Base-by-base conservation (phyloP, 2,113 vertebrate genomes). In the Aleadryas rufinucha region DNA sequence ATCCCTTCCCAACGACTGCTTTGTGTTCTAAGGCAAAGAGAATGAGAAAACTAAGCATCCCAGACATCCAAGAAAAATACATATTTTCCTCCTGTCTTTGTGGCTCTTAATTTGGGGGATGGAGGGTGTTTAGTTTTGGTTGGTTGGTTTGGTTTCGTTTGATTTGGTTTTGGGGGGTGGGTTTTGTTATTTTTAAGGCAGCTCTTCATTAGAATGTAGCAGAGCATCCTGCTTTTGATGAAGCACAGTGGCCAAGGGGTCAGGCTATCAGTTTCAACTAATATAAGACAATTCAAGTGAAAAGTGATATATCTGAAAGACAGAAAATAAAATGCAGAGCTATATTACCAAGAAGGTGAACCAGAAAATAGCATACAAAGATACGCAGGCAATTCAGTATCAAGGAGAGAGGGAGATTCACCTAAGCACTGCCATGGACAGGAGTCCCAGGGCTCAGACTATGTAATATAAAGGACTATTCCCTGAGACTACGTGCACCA, bases 251-350 rank as follows among this genome's bases (percentile, higher is more conserved):
- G 84, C 71, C 90, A 78, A 80, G 68, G 65, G 75, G 61, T 79
- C 94, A 95, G 78, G 92, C 82, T 95, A 91, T 85, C 64, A 23
- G 44, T 71, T 96, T 94, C 77, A 93, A 79, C 63, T 70, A 94
- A 83, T 54, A 24, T 27, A 72, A 83, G 87, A 61, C 54, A 80
- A 94, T 5, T 87, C 63, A 93, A 77, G 66, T 72, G 82, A 89
- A 83, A 87, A 94, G 57, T 44, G 57, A 76, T 84, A 30, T 16
- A 47, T 76, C 54, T 72, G 75, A 95, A 89, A 79, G 87, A 64
- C 30, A 80, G 49, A 72, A 91, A 94, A 91, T 33, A 79, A 91
- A 87, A 74, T 47, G 44, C 66, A 80, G 63, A 83, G 24, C 50
- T 88, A 85, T 76, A 64, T 83, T 91, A 91, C 42, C 66, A 65